Conservation (phyloP, 2,888 invertebrate species). For the Escarpia spicata region DNA sequence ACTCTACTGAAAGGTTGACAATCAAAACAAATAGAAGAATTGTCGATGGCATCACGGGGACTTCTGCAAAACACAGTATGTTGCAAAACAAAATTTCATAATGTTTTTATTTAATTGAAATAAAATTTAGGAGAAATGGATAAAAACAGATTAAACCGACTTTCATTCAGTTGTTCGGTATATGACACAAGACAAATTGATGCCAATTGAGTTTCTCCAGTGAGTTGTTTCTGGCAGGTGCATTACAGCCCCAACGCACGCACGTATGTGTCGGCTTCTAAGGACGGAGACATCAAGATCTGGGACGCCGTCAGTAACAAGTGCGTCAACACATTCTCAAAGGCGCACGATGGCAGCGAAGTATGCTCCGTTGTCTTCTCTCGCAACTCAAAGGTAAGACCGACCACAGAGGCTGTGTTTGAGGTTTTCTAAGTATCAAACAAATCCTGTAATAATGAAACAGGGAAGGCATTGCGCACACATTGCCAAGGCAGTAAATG, state of each 20-base stretch:
- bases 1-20: neutral
- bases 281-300: constrained; percentile 92
- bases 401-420: neutral
- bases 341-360: constrained; percentile 93
- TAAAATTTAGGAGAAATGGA: neutral
- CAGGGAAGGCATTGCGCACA: too few species aligned
- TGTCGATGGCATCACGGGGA: neutral
- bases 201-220: too few species aligned
- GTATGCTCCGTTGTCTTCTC: constrained; percentile 94
- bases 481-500: too few species aligned
- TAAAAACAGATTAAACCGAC: neutral
- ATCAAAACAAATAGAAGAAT: neutral
- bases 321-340: constrained; percentile 91
- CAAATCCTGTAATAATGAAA: too few species aligned
- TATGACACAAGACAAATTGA: neutral
- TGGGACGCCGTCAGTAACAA: constrained; percentile 97
- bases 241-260: constrained; percentile 78
- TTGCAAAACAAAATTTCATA: neutral
- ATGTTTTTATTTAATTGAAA: neutral
- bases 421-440: too few species aligned
- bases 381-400: constrained; percentile 87
- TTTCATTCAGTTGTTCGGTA: neutral
- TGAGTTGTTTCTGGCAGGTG: constrained; percentile 51
- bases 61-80: neutral
- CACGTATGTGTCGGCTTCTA: constrained; percentile 85